Percentiles rank a stretch among this genome's conserved stretches.
These are phyloP conservation scores for Thaumatotibia leucotreta DNA, from an alignment of 1,140 invertebrate genomes.

Conservation along the genomic window DNA sequence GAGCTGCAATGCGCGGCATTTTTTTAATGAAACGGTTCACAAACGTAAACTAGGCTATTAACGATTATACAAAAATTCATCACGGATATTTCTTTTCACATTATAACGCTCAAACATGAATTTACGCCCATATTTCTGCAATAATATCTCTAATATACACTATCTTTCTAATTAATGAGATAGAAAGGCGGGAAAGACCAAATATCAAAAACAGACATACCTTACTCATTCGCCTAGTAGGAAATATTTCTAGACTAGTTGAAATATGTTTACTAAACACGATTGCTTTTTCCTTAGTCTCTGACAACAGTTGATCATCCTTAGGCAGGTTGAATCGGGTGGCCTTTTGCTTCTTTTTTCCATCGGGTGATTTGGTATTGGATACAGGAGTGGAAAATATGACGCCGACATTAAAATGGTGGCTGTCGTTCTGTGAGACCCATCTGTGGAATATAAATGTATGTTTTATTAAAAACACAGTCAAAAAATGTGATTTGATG, in stretches of 20 bases:
- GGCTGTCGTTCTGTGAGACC: constrained; percentile 72
- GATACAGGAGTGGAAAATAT: constrained; percentile 88
- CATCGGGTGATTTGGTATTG: constrained; percentile 72
- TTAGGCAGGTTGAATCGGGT: constrained; percentile 80
- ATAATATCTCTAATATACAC: too few relatives aligned
- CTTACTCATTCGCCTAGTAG: constrained; percentile 62
- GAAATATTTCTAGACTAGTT: constrained; percentile 67
- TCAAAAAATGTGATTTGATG: too few relatives aligned
- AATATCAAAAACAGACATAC: too few relatives aligned
- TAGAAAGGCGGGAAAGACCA: too few relatives aligned
- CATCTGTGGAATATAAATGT: constrained; percentile 45
- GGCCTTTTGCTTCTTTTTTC: constrained; percentile 74
- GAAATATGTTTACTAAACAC: constrained; percentile 64
- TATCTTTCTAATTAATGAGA: too few relatives aligned
- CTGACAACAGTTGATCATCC: constrained; percentile 69
- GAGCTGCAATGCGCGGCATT: too few relatives aligned
- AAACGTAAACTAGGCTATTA: too few relatives aligned
- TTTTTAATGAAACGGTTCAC: too few relatives aligned
- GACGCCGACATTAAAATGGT: constrained; percentile 77
- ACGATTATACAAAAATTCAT: too few relatives aligned
- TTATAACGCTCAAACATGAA: too few relatives aligned
- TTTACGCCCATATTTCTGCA: too few relatives aligned
- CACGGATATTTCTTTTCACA: too few relatives aligned
- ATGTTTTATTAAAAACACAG: constrained; percentile 2
- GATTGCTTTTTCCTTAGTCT: constrained; percentile 46